Conservation (phyloP, 2,113 vertebrate species). For the Elanoides forficatus region DNA sequence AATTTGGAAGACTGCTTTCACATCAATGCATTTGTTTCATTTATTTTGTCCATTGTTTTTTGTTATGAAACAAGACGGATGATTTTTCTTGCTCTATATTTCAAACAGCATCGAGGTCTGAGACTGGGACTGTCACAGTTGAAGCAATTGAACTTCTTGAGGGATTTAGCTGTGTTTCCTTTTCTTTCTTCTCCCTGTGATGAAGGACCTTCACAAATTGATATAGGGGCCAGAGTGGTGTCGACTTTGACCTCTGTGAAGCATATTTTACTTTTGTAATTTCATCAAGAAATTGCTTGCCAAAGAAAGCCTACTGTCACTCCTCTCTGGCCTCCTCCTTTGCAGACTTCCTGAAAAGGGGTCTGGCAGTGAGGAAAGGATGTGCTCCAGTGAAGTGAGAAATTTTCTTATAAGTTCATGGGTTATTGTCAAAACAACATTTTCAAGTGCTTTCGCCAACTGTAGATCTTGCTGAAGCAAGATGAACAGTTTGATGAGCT, state of each 20-base stretch:
- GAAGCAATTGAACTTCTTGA: background rate
- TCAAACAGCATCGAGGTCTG: background rate
- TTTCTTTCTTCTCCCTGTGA: background rate
- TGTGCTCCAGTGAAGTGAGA: background rate
- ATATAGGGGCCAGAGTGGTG: background rate
- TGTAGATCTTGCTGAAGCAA: background rate
- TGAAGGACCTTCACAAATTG: background rate
- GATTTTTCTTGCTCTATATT: background rate
- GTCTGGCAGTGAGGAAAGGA: background rate
- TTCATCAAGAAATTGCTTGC: background rate
- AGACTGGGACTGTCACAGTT: background rate
- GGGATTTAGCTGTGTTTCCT: background rate
- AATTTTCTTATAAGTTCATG: background rate
- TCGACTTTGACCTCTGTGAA: background rate
- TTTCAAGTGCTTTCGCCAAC: background rate
- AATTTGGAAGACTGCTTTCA: background rate
- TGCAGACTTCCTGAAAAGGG: background rate
- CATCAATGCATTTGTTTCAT: background rate
- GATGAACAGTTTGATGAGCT: background rate
- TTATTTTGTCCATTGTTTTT: background rate
- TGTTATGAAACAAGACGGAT: background rate
- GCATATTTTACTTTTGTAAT: background rate
- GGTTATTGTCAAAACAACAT: background rate
- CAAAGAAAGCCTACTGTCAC: background rate
- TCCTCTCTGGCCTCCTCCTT: background rate